Evolutionary conservation across 2,888 invertebrate species (phyloP), one percentile per base, ranked within the genome.

Genomic region (Rhagophthalmus giganteus): DNA sequence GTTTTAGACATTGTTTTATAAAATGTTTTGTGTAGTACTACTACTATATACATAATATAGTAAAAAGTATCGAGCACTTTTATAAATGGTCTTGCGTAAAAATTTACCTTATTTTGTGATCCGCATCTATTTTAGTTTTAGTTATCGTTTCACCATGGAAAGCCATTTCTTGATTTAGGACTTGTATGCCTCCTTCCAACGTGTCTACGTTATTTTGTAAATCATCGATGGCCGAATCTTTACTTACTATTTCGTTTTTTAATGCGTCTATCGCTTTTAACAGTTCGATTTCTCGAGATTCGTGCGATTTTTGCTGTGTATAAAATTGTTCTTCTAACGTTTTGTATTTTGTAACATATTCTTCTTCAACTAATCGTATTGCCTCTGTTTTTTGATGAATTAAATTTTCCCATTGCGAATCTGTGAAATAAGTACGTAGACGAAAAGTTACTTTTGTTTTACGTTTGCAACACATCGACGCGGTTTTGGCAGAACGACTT

Each of bases 331-430:
- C 75, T 60, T 76, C 76, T 30, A 77, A 58, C 16, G 71, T 73
- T 58, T 75, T 74, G 54, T 75, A 72, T 65, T 76, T 75, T 0
- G 78, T 76, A 6, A 79, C 72, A 63, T 83, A 84, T 62, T 84
- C 82, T 41, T 78, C 74, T 73, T 84, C 83, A 71, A 84, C 79
- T 31, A 80, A 70, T 42, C 79, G 72, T 7, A 85, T 74, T 28
- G 83, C 83, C 60, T 74, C 79, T 65, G 81, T 82, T 64, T 84
- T 84, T 68, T 85, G 84, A 37, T 76, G 73, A 69, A 81, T 80
- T 56, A 84, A 79, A 60, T 80, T 79, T 51, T 82, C 81, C 83
- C 84, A 84, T 70, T 84, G 84, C 2, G 81, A 77, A 59, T 84
- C 84, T 85, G 71, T 25, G 55, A 73, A 68, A 45, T 3, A 7